Base-by-base conservation (phyloP, 2,113 vertebrate species). In the Carlito syrichta region DNA sequence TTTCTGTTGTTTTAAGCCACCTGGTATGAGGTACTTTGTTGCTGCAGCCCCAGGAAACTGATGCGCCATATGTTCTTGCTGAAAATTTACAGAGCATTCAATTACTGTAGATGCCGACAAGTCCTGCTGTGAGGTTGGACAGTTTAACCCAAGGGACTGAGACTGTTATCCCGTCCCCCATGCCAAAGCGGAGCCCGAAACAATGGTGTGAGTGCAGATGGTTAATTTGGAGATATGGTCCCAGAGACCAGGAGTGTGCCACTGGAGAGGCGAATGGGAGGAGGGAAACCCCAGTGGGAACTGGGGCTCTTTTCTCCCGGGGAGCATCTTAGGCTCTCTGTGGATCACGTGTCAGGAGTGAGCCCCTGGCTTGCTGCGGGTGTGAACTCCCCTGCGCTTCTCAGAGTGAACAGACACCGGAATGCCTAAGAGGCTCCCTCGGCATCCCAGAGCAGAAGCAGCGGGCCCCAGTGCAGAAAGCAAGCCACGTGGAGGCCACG, bases 81-180 rank as follows among this genome's bases (percentile, higher is more conserved):
- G 83, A n/a, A 62, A 50, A 66, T 58, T 77, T 52, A 25, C 2
- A 4, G 20, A 60, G 17, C 23, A 25, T 38, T 58, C n/a, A 54
- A 27, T 30, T 7, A 25, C 16, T 54, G 68, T 43, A 48, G 43
- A 19, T 32, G 58, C 38, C 14, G 58, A 40, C 43, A 27, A 20
- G 54, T 32, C 43, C 48, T 0, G 5, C 27, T 0, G 19, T 6
- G 30, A 2, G 3, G 38, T 2, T 3, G 6, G 32, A n/a, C 73
- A 48, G 23, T 32, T n/a, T 19, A 40, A 43, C 30, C 17, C 25
- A 23, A 11, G n/a, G 25, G 27, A 30, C 19, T 19, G 14, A 77
- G 63, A 56, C 32, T n/a, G 40, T 68, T 35, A 32, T 20, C 6
- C 9, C 22, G 3, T 16, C 43, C 25, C 12, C n/a, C 30, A 5